A percentile compares a stretch with the other conserved stretches of the same genome.
Evolutionary conservation across 2,113 vertebrate species (phyloP).

Genomic region (Hippocampus zosterae): DNA sequence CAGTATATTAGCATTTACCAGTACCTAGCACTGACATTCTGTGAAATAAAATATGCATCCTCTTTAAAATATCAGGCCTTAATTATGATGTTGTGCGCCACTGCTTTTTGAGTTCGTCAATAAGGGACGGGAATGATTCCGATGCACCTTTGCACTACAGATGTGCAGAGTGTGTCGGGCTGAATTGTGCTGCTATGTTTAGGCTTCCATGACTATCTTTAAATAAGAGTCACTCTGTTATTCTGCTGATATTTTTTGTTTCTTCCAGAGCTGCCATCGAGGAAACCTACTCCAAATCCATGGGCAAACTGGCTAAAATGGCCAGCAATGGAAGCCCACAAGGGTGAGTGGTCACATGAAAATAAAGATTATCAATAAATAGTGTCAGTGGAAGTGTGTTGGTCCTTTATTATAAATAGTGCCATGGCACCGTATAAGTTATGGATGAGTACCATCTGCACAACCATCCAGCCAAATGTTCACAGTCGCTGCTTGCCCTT

Average conservation of each 20-base stretch:
- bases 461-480: constrained; percentile 26
- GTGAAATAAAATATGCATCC: constrained; percentile 14
- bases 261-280: constrained; percentile 81
- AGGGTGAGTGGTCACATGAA: constrained; percentile 69
- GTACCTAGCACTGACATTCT: constrained; percentile 5
- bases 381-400: constrained; percentile 7
- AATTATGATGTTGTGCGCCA: neutral
- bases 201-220: neutral
- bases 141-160: neutral
- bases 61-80: neutral
- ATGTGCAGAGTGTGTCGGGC: neutral
- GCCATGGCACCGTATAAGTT: constrained; percentile 43
- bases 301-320: constrained; percentile 91
- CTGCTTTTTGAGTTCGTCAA: neutral
- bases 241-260: constrained; percentile 15
- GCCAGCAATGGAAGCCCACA: constrained; percentile 85
- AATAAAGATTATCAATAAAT: neutral
- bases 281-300: constrained; percentile 92
- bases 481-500: neutral
- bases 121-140: neutral
- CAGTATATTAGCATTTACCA: constrained; percentile 25
- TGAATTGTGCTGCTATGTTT: neutral
- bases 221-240: neutral
- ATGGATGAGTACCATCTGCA: constrained; percentile 53
- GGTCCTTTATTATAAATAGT: constrained; percentile 19